Conservation (phyloP, 2,797 vertebrate genomes). For the Tarsius wallacei region DNA sequence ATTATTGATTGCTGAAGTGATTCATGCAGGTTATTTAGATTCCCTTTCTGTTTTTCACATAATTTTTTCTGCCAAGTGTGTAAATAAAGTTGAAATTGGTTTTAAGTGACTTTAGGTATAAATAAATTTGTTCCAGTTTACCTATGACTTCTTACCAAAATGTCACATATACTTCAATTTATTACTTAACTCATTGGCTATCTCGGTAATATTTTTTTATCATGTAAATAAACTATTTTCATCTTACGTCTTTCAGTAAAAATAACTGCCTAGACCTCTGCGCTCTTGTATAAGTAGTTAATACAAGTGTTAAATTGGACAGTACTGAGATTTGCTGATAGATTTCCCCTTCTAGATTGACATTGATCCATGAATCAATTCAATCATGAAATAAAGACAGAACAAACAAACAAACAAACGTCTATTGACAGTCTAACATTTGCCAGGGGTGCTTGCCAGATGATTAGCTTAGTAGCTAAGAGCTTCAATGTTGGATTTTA, state of each 20-base stretch:
- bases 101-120: slow-evolving; percentile 28
- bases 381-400: slow-evolving; percentile 70
- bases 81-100: slow-evolving; percentile 44
- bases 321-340: slow-evolving; percentile 63
- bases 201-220: slow-evolving; percentile 12
- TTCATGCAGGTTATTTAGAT: slow-evolving; percentile 50
- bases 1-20: slow-evolving; percentile 5
- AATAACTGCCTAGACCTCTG: slow-evolving; percentile 17
- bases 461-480: slow-evolving; percentile 40
- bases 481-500: background rate
- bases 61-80: background rate
- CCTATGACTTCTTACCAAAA: background rate
- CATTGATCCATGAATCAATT: slow-evolving; percentile 72
- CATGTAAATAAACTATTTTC: slow-evolving; percentile 17
- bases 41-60: background rate
- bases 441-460: background rate
- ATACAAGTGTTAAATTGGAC: slow-evolving; percentile 53
- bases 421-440: slow-evolving; percentile 54
- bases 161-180: slow-evolving; percentile 38
- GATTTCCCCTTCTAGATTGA: slow-evolving; percentile 62
- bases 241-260: slow-evolving; percentile 33
- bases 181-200: background rate
- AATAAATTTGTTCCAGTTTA: background rate
- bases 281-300: slow-evolving; percentile 48
- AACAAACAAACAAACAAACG: slow-evolving; percentile 72